Conservation (phyloP, 2,888 invertebrate species). For the Megastigmus dorsalis region DNA sequence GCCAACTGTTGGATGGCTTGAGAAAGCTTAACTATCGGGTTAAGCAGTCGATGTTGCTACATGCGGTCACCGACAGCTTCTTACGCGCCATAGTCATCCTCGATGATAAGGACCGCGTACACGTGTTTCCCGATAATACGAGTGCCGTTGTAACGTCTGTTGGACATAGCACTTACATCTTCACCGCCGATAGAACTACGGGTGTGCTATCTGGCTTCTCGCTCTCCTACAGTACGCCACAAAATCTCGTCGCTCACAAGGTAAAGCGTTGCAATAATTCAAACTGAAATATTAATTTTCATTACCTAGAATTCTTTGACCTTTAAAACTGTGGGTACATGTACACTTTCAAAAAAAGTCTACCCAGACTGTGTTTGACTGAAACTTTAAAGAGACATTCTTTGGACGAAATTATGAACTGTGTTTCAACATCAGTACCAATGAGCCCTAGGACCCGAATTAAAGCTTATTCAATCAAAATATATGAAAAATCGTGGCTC, state of each 20-base stretch:
- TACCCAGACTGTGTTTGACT: too few species aligned
- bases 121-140: conserved; percentile 80
- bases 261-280: conserved; percentile 23
- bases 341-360: too few species aligned
- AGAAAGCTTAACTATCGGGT: conserved; percentile 80
- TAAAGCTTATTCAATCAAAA: too few species aligned
- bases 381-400: too few species aligned
- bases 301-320: neutral
- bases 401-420: too few species aligned
- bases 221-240: conserved; percentile 73
- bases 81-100: conserved; percentile 87
- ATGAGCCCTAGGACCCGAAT: too few species aligned
- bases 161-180: conserved; percentile 80
- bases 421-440: too few species aligned
- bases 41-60: conserved; percentile 84
- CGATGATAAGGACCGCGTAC: conserved; percentile 80
- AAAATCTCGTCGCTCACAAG: conserved; percentile 79
- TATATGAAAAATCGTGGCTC: too few species aligned
- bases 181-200: conserved; percentile 78
- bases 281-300: neutral
- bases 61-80: conserved; percentile 82
- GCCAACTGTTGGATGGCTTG: conserved; percentile 78
- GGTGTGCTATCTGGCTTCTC: conserved; percentile 80
- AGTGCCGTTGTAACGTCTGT: conserved; percentile 75
- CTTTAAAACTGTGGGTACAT: too few species aligned